Base-by-base conservation (phyloP, 2,797 vertebrate genomes). In the Stomatorhinus walkeri region DNA sequence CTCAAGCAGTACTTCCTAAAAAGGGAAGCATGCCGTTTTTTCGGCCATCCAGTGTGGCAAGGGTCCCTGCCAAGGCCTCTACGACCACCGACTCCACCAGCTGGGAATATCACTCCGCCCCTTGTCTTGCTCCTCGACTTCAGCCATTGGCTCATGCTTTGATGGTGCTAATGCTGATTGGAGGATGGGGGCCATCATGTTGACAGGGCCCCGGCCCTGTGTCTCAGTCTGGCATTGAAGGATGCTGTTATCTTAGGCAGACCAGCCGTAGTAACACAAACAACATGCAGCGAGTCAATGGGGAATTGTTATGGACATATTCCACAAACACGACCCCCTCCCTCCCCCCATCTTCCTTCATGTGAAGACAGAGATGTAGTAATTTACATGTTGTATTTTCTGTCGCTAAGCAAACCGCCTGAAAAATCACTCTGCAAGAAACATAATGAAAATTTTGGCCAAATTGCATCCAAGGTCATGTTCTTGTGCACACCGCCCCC, bases 401-500 rank as follows among this genome's bases (percentile, higher is more conserved):
- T 36, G 52, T n/a, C 40, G 16, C 12, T 61, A n/a, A 84, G 36
- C n/a, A 36, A 9, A 40, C 32, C 81, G 16, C 54, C 22, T 49
- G 40, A 32, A n/a, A 85, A 14, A 46, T 40, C 10, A n/a, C 5
- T 43, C 49, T 68, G 46, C 85, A 22, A 79, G 32, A 3, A 81
- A 22, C 84, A n/a, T 16, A 22, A 24, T 72, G 85, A 87, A 12
- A 72, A 32, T 86, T 49, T 16, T 87, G 88, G 28, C 61, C 61
- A 59, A 79, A 68, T 51, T 36, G 19, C 81, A 51, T 51, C 43
- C 64, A 9, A 79, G 85, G 32, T 64, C 16, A 49, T 89, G 51
- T 54, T 87, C 72, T 84, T 64, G 87, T 59, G 12, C 83, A 19
- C 28, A 56, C 2, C 68, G 89, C 49, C 87, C 76, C 61, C 89